A percentile compares a stretch with the other conserved stretches of the same genome.
phyloP scores from a whole-genome alignment of 2,888 invertebrate genomes.

The Mystacides longicornis region DNA sequence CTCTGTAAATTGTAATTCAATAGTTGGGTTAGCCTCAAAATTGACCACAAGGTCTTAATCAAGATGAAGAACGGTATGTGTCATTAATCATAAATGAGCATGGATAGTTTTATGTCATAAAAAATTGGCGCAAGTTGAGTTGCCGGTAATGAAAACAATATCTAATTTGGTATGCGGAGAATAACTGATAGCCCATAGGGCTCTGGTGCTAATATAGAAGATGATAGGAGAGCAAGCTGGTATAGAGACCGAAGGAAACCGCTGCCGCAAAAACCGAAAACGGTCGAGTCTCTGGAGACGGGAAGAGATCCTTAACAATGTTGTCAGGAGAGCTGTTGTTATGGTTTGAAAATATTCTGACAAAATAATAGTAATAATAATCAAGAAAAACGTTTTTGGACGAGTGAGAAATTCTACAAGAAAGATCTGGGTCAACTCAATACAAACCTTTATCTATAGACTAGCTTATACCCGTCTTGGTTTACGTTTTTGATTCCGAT shows the following conservation, averaged over 20 bases:
- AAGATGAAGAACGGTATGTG: no score
- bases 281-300: slow-evolving; percentile 4
- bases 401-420: no score
- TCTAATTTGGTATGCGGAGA: not conserved
- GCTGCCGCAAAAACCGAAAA: not conserved
- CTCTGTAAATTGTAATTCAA: no score
- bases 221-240: not conserved
- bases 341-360: not conserved
- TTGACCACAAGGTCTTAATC: no score
- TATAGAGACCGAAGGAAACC: not conserved
- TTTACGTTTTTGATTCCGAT: no score
- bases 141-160: not conserved
- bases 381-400: not conserved
- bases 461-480: no score
- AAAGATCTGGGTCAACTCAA: no score
- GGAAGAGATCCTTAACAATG: not conserved
- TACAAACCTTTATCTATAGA: no score
- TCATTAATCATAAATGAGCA: no score
- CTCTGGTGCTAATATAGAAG: not conserved
- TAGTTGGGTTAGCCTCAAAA: no score
- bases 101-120: no score
- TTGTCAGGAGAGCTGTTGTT: not conserved
- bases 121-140: not conserved
- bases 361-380: not conserved
- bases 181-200: not conserved